Conservation (phyloP, 2,113 vertebrate species). For the Crotalus helleri region DNA sequence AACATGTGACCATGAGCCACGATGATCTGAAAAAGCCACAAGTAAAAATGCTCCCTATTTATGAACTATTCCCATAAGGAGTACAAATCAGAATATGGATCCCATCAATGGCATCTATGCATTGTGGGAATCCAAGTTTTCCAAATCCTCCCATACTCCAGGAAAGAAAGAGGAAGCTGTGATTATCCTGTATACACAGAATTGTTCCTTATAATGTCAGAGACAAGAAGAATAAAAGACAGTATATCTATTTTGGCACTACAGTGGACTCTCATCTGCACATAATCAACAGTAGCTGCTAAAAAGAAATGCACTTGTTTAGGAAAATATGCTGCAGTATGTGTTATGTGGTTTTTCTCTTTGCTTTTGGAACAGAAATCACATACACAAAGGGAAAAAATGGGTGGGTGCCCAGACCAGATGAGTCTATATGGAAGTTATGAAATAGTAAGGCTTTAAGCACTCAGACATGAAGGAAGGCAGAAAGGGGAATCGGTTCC, state of each 20-base stretch:
- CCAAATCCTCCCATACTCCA: background rate
- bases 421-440: background rate
- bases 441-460: background rate
- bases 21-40: background rate
- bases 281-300: background rate
- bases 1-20: background rate
- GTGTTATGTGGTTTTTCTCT: background rate
- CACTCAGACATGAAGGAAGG: background rate
- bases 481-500: background rate
- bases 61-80: background rate
- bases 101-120: background rate
- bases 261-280: background rate
- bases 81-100: background rate
- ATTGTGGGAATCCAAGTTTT: background rate
- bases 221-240: background rate
- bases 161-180: background rate
- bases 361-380: background rate
- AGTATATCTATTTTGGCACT: background rate
- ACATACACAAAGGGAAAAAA: background rate
- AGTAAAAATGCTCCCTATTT: background rate
- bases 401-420: background rate
- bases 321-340: background rate
- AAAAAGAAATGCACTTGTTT: background rate
- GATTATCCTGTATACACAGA: background rate
- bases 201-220: background rate